phyloP scores from a whole-genome alignment of 2,888 invertebrate genomes.

The Drosophila sordidula region DNA sequence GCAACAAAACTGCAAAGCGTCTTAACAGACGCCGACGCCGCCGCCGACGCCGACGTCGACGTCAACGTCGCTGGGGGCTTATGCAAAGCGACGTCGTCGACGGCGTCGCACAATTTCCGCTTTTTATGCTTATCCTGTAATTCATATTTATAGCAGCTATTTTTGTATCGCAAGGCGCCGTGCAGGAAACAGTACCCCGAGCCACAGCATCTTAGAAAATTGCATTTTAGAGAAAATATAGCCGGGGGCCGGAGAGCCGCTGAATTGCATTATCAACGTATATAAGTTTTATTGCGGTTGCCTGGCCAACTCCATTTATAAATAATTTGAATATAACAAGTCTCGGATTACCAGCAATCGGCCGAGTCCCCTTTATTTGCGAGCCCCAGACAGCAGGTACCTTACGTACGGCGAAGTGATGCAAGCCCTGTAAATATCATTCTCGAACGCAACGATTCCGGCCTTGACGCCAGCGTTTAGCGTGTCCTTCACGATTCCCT shows the following conservation, averaged over 20 bases:
- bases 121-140: constrained; percentile 84
- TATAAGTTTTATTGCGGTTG: constrained; percentile 75
- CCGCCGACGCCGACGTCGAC: constrained; percentile 10
- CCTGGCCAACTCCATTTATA: constrained; percentile 29
- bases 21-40: constrained; percentile 50
- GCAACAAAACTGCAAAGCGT: constrained; percentile 74
- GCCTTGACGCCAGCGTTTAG: neutral
- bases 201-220: constrained; percentile 69
- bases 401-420: neutral
- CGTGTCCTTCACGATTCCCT: neutral
- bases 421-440: neutral
- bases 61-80: constrained; percentile 54
- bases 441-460: constrained; percentile 11
- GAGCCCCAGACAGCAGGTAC: constrained; percentile 3
- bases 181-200: constrained; percentile 57
- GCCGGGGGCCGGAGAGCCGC: constrained; percentile 14
- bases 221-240: constrained; percentile 60
- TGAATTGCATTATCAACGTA: constrained; percentile 66
- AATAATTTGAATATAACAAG: constrained; percentile 42
- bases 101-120: constrained; percentile 83
- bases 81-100: constrained; percentile 62
- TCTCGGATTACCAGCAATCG: constrained; percentile 30
- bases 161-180: constrained; percentile 57
- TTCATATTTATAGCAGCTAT: constrained; percentile 83
- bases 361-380: neutral